Percentiles rank a stretch among this genome's conserved stretches.
phyloP scores from a whole-genome alignment of 2,888 invertebrate species.

The Macaria liturata region DNA sequence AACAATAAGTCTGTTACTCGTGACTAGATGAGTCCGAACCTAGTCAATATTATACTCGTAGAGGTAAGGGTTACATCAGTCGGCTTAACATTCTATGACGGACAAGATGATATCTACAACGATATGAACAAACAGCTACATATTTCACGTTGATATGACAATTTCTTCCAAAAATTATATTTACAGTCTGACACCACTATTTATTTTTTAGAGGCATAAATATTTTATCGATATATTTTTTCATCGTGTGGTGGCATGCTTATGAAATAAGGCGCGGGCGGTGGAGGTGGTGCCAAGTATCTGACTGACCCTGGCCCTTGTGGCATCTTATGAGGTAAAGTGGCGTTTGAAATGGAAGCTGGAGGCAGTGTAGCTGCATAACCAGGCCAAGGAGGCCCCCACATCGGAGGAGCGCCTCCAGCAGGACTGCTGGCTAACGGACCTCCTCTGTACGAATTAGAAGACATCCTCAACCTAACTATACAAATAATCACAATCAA shows the following conservation, averaged over 20 bases:
- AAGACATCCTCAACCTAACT: slow-evolving; percentile 89
- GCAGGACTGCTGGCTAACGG: slow-evolving; percentile 85
- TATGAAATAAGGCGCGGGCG: slow-evolving; percentile 86
- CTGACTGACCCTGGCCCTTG: slow-evolving; percentile 79
- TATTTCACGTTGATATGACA: slow-evolving; percentile 39
- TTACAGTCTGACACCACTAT: slow-evolving; percentile 40
- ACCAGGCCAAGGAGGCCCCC: slow-evolving; percentile 80
- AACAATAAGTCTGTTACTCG: slow-evolving; percentile 30
- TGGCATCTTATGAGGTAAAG: slow-evolving; percentile 86
- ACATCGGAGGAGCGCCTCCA: slow-evolving; percentile 84
- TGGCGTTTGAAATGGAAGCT: slow-evolving; percentile 84
- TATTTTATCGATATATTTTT: slow-evolving; percentile 84
- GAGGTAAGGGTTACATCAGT: slow-evolving; percentile 25
- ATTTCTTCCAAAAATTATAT: slow-evolving; percentile 47
- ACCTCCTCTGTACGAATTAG: slow-evolving; percentile 86
- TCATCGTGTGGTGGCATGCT: slow-evolving; percentile 85
- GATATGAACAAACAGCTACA: slow-evolving; percentile 42
- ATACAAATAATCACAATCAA: slow-evolving; percentile 95
- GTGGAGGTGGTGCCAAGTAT: slow-evolving; percentile 83
- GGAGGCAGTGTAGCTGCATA: slow-evolving; percentile 85
- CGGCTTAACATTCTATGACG: slow-evolving; percentile 21
- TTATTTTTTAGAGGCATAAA: slow-evolving; percentile 1
- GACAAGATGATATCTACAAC: slow-evolving; percentile 55
- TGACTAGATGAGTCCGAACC: slow-evolving; percentile 48
- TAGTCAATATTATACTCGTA: slow-evolving; percentile 34